Evolutionary conservation across 2,888 invertebrate genomes (phyloP), one percentile per base, ranked within the genome.

Genomic region (Ophion ellenae): DNA sequence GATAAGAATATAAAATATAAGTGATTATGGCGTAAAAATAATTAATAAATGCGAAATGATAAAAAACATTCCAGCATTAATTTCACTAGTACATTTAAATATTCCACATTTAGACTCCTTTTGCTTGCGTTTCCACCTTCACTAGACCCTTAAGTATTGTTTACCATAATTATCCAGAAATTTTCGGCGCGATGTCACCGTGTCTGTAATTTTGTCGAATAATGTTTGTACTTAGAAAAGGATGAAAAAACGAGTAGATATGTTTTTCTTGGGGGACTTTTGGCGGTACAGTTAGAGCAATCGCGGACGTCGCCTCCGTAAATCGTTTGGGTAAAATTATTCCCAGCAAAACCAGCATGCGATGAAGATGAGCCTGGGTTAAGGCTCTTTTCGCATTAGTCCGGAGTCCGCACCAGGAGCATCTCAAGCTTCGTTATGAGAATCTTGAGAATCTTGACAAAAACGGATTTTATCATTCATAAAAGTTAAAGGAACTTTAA

Each of bases 391-490:
- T 9, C 61, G n/a, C 61, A 67, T 67, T 67, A 40, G 67, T 47
- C 45, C 14, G 45, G 47, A 4, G 53, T 53, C 53, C 53, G 14
- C 53, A 53, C 53, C 45, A 24, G 45, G 45, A 45, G 45, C 40
- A 47, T 24, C 45, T 69, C 69, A 47, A 69, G 69, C 20, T 47
- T 69, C 47, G 45, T 69, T 47, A 47, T 47, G 24, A 28, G 47
- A 47, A 69, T 14, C 47, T 20, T 47, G 24, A 28, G 47, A 47
- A 69, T 14, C 47, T 20, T 28, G 69, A 69, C 45, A 47, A 69
- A 69, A 69, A 69, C 4, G 24, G 24, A 69, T 24, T 69, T 69
- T 47, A 69, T 47, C 47, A 24, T 47, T 69, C 45, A 69, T 69
- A 47, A 69, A 69, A 69, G 40, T 47, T 14, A 24, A 24, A 47